These are phyloP conservation scores for Sebastes nivosus DNA, from an alignment of 2,797 vertebrate genomes.

Conservation along the genomic window DNA sequence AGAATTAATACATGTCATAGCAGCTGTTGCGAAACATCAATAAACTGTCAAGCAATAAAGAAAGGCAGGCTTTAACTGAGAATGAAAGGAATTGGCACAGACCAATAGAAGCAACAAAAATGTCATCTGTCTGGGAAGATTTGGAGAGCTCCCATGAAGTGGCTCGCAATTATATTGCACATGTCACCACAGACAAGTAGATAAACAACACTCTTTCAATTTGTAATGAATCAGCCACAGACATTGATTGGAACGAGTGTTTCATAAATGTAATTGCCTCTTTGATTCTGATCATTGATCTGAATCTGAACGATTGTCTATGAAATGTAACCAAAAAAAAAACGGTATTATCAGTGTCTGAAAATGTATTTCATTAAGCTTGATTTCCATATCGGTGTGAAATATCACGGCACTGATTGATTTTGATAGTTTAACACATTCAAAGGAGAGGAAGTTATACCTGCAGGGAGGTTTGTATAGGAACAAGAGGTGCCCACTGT, in stretches of 20 bases:
- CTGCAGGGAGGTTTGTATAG: neutral
- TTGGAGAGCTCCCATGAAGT: conserved; percentile 70
- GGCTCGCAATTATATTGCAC: conserved; percentile 67
- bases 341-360: conserved; percentile 7
- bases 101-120: conserved; percentile 64
- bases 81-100: conserved; percentile 71
- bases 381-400: conserved; percentile 47
- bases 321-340: conserved; percentile 27
- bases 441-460: neutral
- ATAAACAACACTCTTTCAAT: conserved; percentile 68
- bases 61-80: conserved; percentile 48
- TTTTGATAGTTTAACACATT: conserved; percentile 21
- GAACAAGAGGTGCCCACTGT: neutral
- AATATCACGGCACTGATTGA: conserved; percentile 35
- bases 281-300: conserved; percentile 74
- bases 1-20: conserved; percentile 66
- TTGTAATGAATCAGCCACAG: conserved; percentile 65
- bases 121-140: conserved; percentile 72
- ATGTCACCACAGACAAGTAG: conserved; percentile 68
- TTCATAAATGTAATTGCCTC: conserved; percentile 73
- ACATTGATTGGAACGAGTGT: conserved; percentile 67
- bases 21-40: conserved; percentile 69
- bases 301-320: conserved; percentile 55
- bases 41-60: conserved; percentile 62
- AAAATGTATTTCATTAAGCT: conserved; percentile 49